Conservation (phyloP, 2,113 vertebrate species). For the Zeus faber region DNA sequence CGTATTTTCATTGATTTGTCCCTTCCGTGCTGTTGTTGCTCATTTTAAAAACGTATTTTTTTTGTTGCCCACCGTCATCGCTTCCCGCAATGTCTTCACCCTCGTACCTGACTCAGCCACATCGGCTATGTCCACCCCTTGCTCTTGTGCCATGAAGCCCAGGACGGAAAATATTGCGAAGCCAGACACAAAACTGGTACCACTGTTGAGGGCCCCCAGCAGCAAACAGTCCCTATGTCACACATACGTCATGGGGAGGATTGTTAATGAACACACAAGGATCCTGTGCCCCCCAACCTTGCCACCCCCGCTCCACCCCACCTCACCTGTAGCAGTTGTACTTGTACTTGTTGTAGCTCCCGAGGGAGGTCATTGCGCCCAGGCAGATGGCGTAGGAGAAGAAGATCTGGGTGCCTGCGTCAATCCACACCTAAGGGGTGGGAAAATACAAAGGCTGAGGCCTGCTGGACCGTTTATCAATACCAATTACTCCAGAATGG, state of each 20-base stretch:
- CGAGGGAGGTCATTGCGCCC: slow-evolving; percentile 98
- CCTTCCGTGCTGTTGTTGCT: slow-evolving; percentile 37
- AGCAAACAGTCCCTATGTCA: slow-evolving; percentile 99
- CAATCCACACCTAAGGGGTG: slow-evolving; percentile 89
- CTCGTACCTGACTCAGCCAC: slow-evolving; percentile 99
- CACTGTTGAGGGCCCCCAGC: slow-evolving; percentile 99
- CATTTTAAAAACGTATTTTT: slow-evolving; percentile 43
- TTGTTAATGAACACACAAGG: slow-evolving; percentile 96
- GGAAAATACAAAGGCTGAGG: slow-evolving; percentile 3
- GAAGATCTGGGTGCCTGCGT: slow-evolving; percentile 98
- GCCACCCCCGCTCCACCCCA: slow-evolving; percentile 35
- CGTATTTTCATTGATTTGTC: too few species aligned
- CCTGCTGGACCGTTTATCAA: too few species aligned
- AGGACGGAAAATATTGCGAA: slow-evolving; percentile 99
- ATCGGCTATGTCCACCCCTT: slow-evolving; percentile 99
- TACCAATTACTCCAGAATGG: too few species aligned
- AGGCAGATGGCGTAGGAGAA: slow-evolving; percentile 99
- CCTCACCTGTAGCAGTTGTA: slow-evolving; percentile 99
- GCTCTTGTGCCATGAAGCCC: slow-evolving; percentile 99
- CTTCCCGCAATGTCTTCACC: slow-evolving; percentile 79
- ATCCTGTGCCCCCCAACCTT: slow-evolving; percentile 49
- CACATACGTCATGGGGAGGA: slow-evolving; percentile 98
- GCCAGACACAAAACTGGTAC: slow-evolving; percentile 99
- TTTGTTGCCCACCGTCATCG: slow-evolving; percentile 90
- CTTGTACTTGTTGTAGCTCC: slow-evolving; percentile 99